Evolutionary conservation across 2,888 invertebrate genomes (phyloP), one percentile per base, ranked within the genome.

Genomic region (Drosophila vallismaia): DNA sequence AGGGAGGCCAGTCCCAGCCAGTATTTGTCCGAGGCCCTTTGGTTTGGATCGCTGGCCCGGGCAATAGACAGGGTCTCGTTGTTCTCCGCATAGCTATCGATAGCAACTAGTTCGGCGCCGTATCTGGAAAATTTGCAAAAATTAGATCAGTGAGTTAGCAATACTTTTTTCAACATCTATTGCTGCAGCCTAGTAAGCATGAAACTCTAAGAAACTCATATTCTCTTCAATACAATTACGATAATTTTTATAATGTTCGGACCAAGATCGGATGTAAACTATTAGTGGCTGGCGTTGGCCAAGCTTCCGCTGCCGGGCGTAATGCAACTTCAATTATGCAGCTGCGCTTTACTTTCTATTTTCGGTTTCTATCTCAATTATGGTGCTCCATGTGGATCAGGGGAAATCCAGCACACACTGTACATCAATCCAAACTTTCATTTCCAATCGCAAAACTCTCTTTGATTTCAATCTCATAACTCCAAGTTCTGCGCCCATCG

Each of bases 41-140:
- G 94, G 71, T 94, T 93, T 82, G 94, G 94, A 78, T 93, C 93
- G 49, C 93, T 92, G 76, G 93, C 91, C 75, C 94, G 93, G 45
- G 97, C 95, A 93, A 98, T 94, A 72, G 94, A 93, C 68, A 97
- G 94, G 26, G 98, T 96, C 92, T 97, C 94, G 91, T 98, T 97
- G 92, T 98, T 98, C 93, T 98, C 98, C 75, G 94, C 93, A 92
- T 96, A 97, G 44, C 95, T 96, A 90, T 98, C 97, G 80, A 98
- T 95, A 69, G 97, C 95, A 93, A 98, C 97, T 85, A 99, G 92
- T 90, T 98, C 97, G 93, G 98, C 97, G 88, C 98, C 98, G 92
- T 98, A 98, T 92, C 98, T 98, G 91, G 1, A 76, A 57, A 31
- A 24, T 8, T n/a, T n/a, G n/a, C 1, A 12, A 28, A 28, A 28